Evolutionary conservation across 2,797 vertebrate species (phyloP), one percentile per base, ranked within the genome.

Genomic region (Karalla daura): DNA sequence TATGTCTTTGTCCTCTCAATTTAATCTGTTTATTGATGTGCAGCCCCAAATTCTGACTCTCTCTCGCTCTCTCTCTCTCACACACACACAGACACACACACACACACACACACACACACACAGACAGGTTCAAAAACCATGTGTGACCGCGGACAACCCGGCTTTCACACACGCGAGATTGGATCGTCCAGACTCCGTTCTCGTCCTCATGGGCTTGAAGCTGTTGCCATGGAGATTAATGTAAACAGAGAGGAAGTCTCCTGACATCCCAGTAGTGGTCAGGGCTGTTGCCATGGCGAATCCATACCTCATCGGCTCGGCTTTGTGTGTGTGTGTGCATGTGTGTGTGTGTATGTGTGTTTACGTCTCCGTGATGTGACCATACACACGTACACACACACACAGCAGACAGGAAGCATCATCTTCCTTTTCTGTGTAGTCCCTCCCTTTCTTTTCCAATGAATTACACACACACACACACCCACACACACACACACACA

Each of bases 261-360:
- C 67, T 55, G 55, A 54, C 37, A 73, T 76, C 61, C 68, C 39
- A 23, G 65, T 44, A 35, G 43, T 61, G 77, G 74, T 55, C 56
- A 50, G 30, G 61, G 53, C 51, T 74, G 83, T 88, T 88, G 72
- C 86, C 81, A 88, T 88, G 85, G 83, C 43, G 51, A 83, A 77
- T 74, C 67, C 45, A 76, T 82, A 70, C 78, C 63, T 68, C 18
- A 8, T 7, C 40, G 39, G 46, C 43, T 30, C 27, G 8, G 12
- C 5, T 40, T 50, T 43, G 52, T 35, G 50, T 51, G 36, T 50
- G 51, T 7, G 13, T 53, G 45, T 64, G 40, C 21, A 3, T 63
- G 33, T 18, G 9, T 54, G 46, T 65, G 17, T 62, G 23, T 12
- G n/a, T n/a, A n/a, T n/a, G n/a, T n/a, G 28, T 30, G 32, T 33